These are phyloP conservation scores for Manis pentadactyla DNA, from an alignment of 2,797 vertebrate species.

Conservation along the genomic window DNA sequence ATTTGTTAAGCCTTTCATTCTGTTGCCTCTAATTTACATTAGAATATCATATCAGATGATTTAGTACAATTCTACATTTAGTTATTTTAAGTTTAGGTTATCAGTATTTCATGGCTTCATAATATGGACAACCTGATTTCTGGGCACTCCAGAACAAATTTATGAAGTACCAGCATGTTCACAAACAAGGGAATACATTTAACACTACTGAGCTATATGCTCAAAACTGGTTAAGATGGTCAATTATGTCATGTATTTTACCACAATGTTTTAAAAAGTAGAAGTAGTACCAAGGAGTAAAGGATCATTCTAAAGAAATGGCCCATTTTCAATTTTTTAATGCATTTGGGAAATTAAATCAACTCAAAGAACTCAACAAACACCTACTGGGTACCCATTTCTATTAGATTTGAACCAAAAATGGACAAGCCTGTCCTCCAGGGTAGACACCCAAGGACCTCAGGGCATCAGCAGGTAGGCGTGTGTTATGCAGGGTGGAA, in stretches of 20 bases:
- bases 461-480: too few species aligned
- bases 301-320: not conserved
- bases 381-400: not conserved
- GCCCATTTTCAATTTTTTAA: not conserved
- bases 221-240: not conserved
- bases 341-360: not conserved
- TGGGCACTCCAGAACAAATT: not conserved
- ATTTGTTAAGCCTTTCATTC: not conserved
- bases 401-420: conserved; percentile 27
- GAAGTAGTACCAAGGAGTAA: not conserved
- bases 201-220: not conserved
- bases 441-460: too few species aligned
- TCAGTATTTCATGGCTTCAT: not conserved
- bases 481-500: too few species aligned
- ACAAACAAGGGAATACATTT: not conserved
- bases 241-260: not conserved
- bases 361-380: not conserved
- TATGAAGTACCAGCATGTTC: not conserved
- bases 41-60: not conserved
- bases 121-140: not conserved
- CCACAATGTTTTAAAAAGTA: not conserved
- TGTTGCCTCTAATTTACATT: not conserved
- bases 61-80: not conserved
- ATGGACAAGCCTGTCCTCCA: not conserved
- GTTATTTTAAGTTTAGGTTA: not conserved